These are phyloP conservation scores for Drosophila mercatorum DNA, from an alignment of 2,888 invertebrate species.

Conservation along the genomic window DNA sequence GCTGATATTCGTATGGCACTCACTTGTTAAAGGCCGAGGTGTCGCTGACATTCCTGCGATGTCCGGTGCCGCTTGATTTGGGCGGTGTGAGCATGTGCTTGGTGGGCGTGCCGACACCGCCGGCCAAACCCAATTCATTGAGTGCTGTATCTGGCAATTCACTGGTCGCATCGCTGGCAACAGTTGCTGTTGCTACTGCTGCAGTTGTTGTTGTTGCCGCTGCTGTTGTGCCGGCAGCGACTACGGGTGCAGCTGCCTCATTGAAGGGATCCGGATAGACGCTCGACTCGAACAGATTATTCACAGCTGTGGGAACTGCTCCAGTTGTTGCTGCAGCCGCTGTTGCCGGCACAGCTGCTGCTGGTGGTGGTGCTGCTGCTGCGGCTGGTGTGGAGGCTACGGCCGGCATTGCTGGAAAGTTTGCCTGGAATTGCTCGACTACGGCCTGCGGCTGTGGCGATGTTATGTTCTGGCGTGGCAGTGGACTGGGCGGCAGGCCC, in stretches of 20 bases:
- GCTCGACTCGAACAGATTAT: slow-evolving; percentile 88
- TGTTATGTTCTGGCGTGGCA: slow-evolving; percentile 84
- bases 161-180: slow-evolving; percentile 35
- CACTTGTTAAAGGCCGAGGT: slow-evolving; percentile 93
- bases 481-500: slow-evolving; percentile 86
- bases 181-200: slow-evolving; percentile 39
- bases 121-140: slow-evolving; percentile 35
- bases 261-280: slow-evolving; percentile 89
- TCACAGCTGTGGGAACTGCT: slow-evolving; percentile 82
- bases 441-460: slow-evolving; percentile 84
- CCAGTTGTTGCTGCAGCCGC: slow-evolving; percentile 54
- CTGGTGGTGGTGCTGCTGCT: slow-evolving; percentile 5
- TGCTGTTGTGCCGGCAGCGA: slow-evolving; percentile 36
- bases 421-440: slow-evolving; percentile 84
- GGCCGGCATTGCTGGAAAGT: slow-evolving; percentile 81
- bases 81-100: slow-evolving; percentile 82
- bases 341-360: slow-evolving; percentile 84
- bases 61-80: slow-evolving; percentile 84
- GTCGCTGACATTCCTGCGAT: slow-evolving; percentile 93
- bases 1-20: slow-evolving; percentile 66
- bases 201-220: slow-evolving; percentile 20
- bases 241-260: slow-evolving; percentile 82
- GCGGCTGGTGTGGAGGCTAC: slow-evolving; percentile 29
- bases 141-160: slow-evolving; percentile 34
- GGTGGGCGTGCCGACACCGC: slow-evolving; percentile 71